Conservation (phyloP, 2,888 invertebrate genomes). For the Catocala nupta region DNA sequence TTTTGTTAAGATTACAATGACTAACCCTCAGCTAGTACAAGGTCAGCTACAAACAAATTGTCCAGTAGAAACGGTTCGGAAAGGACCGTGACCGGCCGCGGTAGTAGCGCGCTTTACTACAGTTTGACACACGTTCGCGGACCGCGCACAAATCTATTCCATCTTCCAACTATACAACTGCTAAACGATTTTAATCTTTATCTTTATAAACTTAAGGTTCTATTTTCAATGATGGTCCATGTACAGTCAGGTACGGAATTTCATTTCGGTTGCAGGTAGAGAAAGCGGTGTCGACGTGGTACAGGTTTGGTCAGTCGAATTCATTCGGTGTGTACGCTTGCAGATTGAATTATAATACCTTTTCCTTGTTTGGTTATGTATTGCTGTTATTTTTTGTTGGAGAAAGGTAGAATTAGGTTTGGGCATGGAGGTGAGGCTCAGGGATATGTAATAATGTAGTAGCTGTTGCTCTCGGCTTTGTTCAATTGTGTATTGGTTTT, state of each 20-base stretch:
- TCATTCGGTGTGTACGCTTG: conserved; percentile 17
- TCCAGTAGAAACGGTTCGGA: too few species aligned
- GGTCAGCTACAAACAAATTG: too few species aligned
- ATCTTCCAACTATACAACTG: conserved; percentile 3
- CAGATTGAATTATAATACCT: conserved; percentile 26
- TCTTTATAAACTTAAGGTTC: not conserved
- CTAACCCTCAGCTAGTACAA: too few species aligned
- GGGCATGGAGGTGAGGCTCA: too few species aligned
- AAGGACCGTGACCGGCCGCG: too few species aligned
- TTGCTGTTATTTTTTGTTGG: conserved; percentile 10
- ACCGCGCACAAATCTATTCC: conserved; percentile 16
- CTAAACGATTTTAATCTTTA: not conserved
- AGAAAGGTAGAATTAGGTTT: too few species aligned
- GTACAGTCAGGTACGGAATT: conserved; percentile 4
- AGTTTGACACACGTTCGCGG: not conserved
- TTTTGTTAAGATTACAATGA: too few species aligned
- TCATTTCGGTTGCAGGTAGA: conserved; percentile 20
- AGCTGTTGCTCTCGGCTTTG: too few species aligned
- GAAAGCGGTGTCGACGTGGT: conserved; percentile 8
- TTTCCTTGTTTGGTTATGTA: conserved; percentile 16
- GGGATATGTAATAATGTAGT: too few species aligned
- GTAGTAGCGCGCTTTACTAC: too few species aligned
- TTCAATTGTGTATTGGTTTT: too few species aligned
- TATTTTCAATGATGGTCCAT: too few species aligned
- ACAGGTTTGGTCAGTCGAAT: conserved; percentile 8